Conservation (phyloP, 2,888 invertebrate genomes). For the Noctua pronuba region DNA sequence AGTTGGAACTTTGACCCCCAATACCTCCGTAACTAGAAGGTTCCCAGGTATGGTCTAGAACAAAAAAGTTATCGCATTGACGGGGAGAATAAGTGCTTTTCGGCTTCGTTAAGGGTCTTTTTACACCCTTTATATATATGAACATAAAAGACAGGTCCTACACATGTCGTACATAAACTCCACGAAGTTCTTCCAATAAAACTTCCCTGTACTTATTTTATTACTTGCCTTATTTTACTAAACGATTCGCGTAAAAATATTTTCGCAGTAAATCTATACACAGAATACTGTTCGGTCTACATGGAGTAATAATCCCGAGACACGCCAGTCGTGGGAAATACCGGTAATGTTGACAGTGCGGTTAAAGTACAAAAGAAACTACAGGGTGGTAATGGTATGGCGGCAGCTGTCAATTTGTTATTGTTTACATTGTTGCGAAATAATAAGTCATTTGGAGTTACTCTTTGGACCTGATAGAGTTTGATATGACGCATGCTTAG, state of each 20-base stretch:
- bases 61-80: too few species aligned
- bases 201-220: constrained; percentile 30
- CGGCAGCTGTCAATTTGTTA: constrained; percentile 17
- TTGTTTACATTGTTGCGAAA: background rate
- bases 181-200: constrained; percentile 20
- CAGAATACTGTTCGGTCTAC: constrained; percentile 5
- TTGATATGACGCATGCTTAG: background rate
- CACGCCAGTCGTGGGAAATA: constrained; percentile 61
- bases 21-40: too few species aligned
- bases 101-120: too few species aligned
- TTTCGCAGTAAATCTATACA: constrained; percentile 31
- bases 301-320: constrained; percentile 49
- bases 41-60: too few species aligned
- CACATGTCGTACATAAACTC: constrained; percentile 1
- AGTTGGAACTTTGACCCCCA: too few species aligned
- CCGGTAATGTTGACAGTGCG: constrained; percentile 38
- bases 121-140: too few species aligned
- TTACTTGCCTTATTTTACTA: constrained; percentile 27
- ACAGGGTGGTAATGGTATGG: constrained; percentile 3
- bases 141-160: constrained; percentile 6
- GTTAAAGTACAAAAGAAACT: constrained; percentile 34
- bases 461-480: background rate
- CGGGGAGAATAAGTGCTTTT: too few species aligned
- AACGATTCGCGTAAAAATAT: constrained; percentile 41
- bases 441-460: background rate